Percentiles rank a stretch among this genome's conserved stretches.
These are phyloP conservation scores for Acinonyx jubatus DNA, from an alignment of 2,113 vertebrate genomes.

Conservation along the genomic window DNA sequence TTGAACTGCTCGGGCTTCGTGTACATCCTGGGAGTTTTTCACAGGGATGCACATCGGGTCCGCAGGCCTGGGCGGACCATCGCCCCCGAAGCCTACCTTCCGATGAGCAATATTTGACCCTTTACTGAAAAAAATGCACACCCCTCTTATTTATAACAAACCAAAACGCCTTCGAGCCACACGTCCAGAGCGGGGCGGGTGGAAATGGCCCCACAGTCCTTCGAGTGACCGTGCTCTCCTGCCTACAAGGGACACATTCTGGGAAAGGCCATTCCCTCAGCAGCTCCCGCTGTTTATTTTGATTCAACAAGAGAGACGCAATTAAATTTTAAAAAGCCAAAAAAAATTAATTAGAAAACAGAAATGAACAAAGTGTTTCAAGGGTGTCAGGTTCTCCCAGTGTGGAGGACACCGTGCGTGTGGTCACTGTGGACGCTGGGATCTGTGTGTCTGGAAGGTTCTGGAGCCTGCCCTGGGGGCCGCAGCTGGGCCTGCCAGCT, in stretches of 20 bases:
- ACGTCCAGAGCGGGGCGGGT: neutral
- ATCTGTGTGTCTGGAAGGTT: neutral
- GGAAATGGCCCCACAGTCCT: too few relatives aligned
- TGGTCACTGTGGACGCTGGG: accelerated
- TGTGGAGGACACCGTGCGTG: accelerated
- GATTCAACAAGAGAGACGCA: neutral
- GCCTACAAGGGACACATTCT: accelerated
- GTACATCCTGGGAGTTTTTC: neutral
- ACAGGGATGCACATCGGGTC: accelerated
- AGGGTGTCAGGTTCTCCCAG: neutral
- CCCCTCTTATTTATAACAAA: neutral
- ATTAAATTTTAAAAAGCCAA: neutral
- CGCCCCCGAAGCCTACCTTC: neutral
- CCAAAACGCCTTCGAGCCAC: neutral
- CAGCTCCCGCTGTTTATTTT: neutral
- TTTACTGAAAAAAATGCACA: neutral
- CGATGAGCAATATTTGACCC: neutral
- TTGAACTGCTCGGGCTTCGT: neutral
- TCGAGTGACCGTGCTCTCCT: too few relatives aligned
- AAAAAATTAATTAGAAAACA: neutral
- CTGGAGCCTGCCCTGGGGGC: neutral
- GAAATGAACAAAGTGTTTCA: neutral
- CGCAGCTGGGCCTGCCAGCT: neutral
- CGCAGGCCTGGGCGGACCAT: neutral
- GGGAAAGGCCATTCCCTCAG: neutral